Conservation (phyloP, 23 tunicate species). For the Phallusia fumigata region DNA sequence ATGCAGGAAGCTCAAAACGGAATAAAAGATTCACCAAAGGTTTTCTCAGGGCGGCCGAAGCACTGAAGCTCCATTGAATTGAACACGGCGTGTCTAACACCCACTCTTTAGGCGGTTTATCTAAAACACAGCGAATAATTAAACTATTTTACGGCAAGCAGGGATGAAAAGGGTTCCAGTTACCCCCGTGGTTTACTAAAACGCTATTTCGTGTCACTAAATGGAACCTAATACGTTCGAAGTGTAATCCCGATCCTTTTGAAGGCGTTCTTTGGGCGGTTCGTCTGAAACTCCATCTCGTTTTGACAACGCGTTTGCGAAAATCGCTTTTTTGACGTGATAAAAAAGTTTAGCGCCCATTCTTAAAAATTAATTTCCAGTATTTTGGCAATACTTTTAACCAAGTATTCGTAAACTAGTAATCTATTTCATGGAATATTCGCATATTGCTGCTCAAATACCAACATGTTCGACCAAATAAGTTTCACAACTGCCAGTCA, state of each 20-base stretch:
- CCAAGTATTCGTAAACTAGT: no score
- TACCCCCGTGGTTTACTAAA: background rate
- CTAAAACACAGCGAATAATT: background rate
- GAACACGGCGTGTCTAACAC: background rate
- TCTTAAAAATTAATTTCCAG: no score
- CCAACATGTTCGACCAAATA: no score
- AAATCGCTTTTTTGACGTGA: no score
- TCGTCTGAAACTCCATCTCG: background rate
- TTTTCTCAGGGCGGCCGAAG: no score
- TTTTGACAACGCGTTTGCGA: background rate
- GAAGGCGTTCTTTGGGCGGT: slow-evolving; percentile 1
- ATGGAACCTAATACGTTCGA: background rate
- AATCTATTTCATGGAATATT: no score
- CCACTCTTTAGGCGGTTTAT: background rate
- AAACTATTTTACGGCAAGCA: background rate
- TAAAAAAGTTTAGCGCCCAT: no score
- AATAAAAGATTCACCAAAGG: no score
- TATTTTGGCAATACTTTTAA: no score
- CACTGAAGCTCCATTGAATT: background rate
- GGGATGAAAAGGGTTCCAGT: background rate
- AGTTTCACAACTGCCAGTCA: no score
- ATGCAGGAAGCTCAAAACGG: no score
- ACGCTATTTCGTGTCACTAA: slow-evolving; percentile 3
- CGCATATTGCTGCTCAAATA: no score
- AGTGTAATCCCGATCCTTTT: background rate